Base-by-base conservation (phyloP, 2,797 vertebrate genomes). In the Acrossocheilus wenchowensis region DNA sequence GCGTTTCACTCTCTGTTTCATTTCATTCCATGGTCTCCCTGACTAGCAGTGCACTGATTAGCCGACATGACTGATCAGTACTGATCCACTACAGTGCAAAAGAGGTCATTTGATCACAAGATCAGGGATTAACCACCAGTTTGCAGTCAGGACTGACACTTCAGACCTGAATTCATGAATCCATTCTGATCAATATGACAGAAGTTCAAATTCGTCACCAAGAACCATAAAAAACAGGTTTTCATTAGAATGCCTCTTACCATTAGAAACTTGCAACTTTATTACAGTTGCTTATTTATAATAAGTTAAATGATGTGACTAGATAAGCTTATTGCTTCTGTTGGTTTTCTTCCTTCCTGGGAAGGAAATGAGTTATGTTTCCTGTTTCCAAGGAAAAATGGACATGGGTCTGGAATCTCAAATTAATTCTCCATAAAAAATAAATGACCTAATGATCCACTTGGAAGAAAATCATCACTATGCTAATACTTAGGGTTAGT, bases 121-220 rank as follows among this genome's bases (percentile, higher is more conserved):
- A 85, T 82, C n/a, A 48, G 81, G 87, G 81, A 90, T 88, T 86
- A 87, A 87, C 30, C 50, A 84, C 83, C 73, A 62, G 86, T 77
- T 68, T 87, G 83, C 60, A 66, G 81, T 73, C 86, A 78, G 69
- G 4, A 19, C 57, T 74, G n/a, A 57, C 48, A 72, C 50, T 34
- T 23, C 52, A 78, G 75, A 54, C 34, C 34, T 41, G 52, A 73
- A 19, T 34, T 10, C 10, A 62, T 48, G 54, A 83, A 83, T 45
- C 26, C 26, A 11, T 14, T 30, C 4, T 26, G 48, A 82, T 82
- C 3, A 43, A 83, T 6, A 73, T 1, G 21, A 43, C 64, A 52
- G 14, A 36, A 39, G 30, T 52, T 26, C 15, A 30, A 75, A n/a
- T 36, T 64, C 1, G 26, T 64, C 34, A 80, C 17, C n/a, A 62